Evolutionary conservation across 2,113 vertebrate species (phyloP), one percentile per base, ranked within the genome.

Genomic region (Channa argus): DNA sequence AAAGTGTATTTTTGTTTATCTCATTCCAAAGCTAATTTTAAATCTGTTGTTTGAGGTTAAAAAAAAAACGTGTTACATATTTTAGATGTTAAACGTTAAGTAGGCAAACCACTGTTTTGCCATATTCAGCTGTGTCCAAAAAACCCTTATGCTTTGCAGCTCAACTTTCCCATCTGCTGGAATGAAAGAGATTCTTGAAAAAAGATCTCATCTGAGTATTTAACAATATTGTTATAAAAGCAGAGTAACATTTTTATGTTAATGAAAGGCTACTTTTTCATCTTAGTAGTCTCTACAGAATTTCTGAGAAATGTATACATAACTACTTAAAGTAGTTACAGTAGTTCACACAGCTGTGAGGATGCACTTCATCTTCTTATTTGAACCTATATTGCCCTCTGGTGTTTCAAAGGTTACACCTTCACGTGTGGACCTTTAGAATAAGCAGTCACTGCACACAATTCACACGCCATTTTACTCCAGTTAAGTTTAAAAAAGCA

Each of bases 371-470:
- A 66, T 15, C 3, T 50, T 65, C 3, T 45, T 38, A 11, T 2
- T 2, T 51, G 39, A 67, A 15, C 61, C 41, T 53, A 54, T 41
- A 43, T 38, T 46, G 77, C 89, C 89, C 79, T 64, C 89, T 88
- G 64, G 82, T 82, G 90, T 55, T 63, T 38, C 7, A 52, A 69
- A 34, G 3, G 44, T 10, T 14, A 68, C 41, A 39, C 0, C 2
- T 36, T 33, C 47, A 63, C 3, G 54, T 2, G 0, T 0, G 10
- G 71, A 43, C 3, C 0, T 53, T 50, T 49, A n/a, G 12, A 13
- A 71, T 33, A 4, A 65, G 43, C 4, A 64, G 5, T 67, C 39
- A 65, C 4, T 9, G 37, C 7, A 70, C 10, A 43, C 37, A 39
- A 39, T 3, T 45, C 13, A 13, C 41, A 77, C 12, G 62, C 6